Evolutionary conservation across 2,797 vertebrate genomes (phyloP).

Genomic region (Falco novaeseelandiae): DNA sequence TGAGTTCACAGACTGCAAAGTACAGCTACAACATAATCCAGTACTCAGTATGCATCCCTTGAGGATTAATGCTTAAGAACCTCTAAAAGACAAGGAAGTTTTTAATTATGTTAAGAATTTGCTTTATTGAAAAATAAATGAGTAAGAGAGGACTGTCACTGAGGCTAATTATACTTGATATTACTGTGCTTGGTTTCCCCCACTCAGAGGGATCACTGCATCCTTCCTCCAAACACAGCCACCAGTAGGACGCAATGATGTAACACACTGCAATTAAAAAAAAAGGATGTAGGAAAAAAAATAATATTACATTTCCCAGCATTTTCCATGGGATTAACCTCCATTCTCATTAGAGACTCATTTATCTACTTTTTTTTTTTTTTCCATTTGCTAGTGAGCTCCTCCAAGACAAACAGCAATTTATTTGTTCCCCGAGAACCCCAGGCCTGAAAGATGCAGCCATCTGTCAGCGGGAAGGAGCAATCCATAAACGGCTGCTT

Average conservation of each 20-base stretch:
- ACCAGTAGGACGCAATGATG: not conserved
- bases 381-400: not conserved
- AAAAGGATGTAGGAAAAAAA: not conserved
- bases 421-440: conserved; percentile 32
- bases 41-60: rapidly evolving
- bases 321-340: not conserved
- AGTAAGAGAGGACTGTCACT: not conserved
- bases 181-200: not conserved
- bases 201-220: not conserved
- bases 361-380: not conserved
- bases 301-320: not conserved
- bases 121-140: not conserved
- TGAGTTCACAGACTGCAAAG: not conserved
- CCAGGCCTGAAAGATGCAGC: not conserved
- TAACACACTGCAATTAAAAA: not conserved
- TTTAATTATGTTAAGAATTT: not conserved
- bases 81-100: not conserved
- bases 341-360: not conserved
- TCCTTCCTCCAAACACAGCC: not conserved
- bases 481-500: not conserved
- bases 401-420: conserved; percentile 24
- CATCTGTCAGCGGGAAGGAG: conserved; percentile 47
- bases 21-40: not conserved
- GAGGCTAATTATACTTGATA: not conserved
- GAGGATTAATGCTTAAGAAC: not conserved